Base-by-base conservation (phyloP, 2,797 vertebrate genomes). In the Poeciliopsis turneri region DNA sequence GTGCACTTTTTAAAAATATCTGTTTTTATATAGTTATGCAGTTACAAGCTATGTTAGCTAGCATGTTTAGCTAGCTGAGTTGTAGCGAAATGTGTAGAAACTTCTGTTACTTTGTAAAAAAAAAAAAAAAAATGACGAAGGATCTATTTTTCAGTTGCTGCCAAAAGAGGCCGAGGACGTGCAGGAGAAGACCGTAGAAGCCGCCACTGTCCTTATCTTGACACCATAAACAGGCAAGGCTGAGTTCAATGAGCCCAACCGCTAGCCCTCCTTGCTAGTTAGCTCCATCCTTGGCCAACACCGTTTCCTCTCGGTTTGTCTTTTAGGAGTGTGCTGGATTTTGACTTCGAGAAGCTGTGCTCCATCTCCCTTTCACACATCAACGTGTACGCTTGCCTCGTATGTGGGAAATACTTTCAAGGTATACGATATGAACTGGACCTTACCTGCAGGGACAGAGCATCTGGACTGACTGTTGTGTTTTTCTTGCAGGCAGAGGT, bases 361-460 rank as follows among this genome's bases (percentile, higher is more conserved):
- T 99, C 98, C 66, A 97, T 99, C 78, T 99, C 98, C 0, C 97
- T 99, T 16, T 99, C 98, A 0, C 98, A 99, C 89, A 99, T 99
- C 86, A 99, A 99, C 0, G 98, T 96, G 0, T 99, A 99, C 0
- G 98, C 98, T 75, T 99, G 98, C 78, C 96, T 99, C 0, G 98
- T 99, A 84, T 99, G 98, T 68, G 98, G 98, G 45, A 99, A 99
- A 85, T 99, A 99, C 88, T 99, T 99, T 88, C 98, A 98, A 95
- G 98, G 98, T 99, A 90, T 36, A 81, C 72, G 11, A 36, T 30
- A 46, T n/a, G 2, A 46, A 25, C 2, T 61, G 68, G 49, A 57
- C 1, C 18, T 66, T 76, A 12, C 3, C 51, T 7, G 8, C 16
- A 51, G 8, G 2, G 0, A 76, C 59, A 2, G 55, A 45, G 36